Evolutionary conservation across 2,888 invertebrate species (phyloP).

Genomic region (Apodemia hepburni): DNA sequence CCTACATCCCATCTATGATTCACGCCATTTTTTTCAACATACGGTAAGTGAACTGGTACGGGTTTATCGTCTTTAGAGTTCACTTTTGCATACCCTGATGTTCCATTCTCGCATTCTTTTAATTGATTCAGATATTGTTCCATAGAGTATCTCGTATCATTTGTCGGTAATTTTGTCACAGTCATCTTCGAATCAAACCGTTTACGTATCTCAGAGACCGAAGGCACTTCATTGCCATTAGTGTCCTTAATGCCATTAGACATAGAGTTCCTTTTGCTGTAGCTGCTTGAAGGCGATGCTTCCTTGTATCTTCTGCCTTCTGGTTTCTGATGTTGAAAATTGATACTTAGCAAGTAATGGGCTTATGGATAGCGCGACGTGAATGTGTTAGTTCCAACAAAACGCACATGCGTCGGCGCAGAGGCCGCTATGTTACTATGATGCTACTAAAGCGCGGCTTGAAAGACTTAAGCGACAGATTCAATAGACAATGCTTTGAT

Average conservation of each 20-base stretch:
- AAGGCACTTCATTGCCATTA: conserved; percentile 80
- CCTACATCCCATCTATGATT: conserved; percentile 52
- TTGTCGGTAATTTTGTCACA: conserved; percentile 67
- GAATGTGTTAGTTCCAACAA: conserved; percentile 70
- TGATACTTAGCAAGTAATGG: conserved; percentile 50
- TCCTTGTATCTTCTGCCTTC: conserved; percentile 71
- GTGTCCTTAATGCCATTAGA: conserved; percentile 74
- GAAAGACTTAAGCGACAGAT: conserved; percentile 24
- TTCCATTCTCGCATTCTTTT: conserved; percentile 66
- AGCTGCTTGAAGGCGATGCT: conserved; percentile 53
- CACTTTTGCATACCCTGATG: conserved; percentile 57
- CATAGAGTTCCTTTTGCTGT: conserved; percentile 61
- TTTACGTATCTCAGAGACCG: conserved; percentile 80
- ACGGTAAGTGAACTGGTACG: conserved; percentile 69
- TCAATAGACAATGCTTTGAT: neutral
- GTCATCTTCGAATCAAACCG: conserved; percentile 78
- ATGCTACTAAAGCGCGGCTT: conserved; percentile 33
- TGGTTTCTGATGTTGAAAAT: conserved; percentile 64
- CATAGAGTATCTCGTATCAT: conserved; percentile 56
- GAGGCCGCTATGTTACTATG: conserved; percentile 35
- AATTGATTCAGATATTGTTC: conserved; percentile 65
- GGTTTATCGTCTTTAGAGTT: conserved; percentile 63
- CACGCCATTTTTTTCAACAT: conserved; percentile 59
- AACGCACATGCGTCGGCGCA: conserved; percentile 45
- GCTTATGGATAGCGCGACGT: conserved; percentile 48